Base-by-base conservation (phyloP, 2,888 invertebrate species). In the Acanthacorydalis orientalis region DNA sequence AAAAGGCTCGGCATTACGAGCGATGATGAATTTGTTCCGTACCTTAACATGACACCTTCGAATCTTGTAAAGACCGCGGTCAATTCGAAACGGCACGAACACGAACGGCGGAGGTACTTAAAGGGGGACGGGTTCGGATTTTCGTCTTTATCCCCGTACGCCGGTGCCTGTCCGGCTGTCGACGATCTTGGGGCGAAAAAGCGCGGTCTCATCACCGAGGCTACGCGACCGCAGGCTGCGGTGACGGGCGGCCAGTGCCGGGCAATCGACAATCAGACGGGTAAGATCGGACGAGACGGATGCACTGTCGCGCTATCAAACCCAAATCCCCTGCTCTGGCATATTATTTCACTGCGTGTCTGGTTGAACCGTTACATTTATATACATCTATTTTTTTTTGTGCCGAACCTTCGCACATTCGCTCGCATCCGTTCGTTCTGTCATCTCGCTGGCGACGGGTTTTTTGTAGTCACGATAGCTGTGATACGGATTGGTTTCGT, bases 21-120 rank as follows among this genome's bases (percentile, higher is more conserved):
- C 42, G 49, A 48, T 34, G 48, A 48, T 44, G 49, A 48, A 14
- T 14, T 14, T n/a, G 34, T 39, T 31, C 46, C 46, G n/a, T 46
- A 46, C 31, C 43, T 49, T 46, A 53, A 64, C 53, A 68, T 75
- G 72, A 72, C 74, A 41, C 77, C 77, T 10, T 76, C 76, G 53
- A 70, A 70, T 57, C 64, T 78, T 49, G 75, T 77, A 40, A 80
- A 78, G 60, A 78, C 78, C 23, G 77, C 77, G 41, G 75, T 75
- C 40, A 74, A 75, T 58, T 75, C 74, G 57, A 75, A 77, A 60
- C 68, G 72, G 49, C 72, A 72, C 56, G 73, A 74, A 55, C 65
- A 69, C 50, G 73, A 73, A 55, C 64, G 69, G 54, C 65, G 71
- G 53, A 68, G 68, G 54, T 60, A 68, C 50, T 64, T 72, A 59